phyloP scores from a whole-genome alignment of 1,140 invertebrate species.

The Nasonia vitripennis region DNA sequence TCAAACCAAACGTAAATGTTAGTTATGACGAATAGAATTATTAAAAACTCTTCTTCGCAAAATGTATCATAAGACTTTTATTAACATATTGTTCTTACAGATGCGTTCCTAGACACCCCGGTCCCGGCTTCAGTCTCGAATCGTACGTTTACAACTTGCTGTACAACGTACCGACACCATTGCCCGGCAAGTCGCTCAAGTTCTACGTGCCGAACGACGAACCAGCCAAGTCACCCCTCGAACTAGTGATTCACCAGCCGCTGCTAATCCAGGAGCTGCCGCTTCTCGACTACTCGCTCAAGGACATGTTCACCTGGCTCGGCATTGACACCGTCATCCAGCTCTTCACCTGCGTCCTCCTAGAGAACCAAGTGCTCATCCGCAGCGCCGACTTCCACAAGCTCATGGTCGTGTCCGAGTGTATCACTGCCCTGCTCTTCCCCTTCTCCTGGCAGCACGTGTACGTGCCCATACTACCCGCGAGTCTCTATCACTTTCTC shows the following conservation, averaged over 20 bases:
- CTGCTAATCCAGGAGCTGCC: constrained; percentile 88
- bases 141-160: constrained; percentile 96
- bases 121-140: constrained; percentile 87
- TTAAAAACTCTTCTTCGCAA: too few relatives aligned
- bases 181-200: constrained; percentile 89
- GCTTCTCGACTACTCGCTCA: constrained; percentile 93
- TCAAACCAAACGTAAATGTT: too few relatives aligned
- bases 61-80: not conserved
- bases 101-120: constrained; percentile 84
- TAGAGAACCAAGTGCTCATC: constrained; percentile 97
- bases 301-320: constrained; percentile 90
- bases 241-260: constrained; percentile 84
- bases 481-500: constrained; percentile 95
- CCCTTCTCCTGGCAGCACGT: constrained; percentile 99
- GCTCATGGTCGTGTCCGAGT: constrained; percentile 97
- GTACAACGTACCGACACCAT: constrained; percentile 94
- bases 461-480: constrained; percentile 98
- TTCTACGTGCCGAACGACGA: constrained; percentile 86
- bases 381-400: constrained; percentile 95
- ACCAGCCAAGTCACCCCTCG: constrained; percentile 82
- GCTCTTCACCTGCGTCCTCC: constrained; percentile 94
- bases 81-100: constrained; percentile 69
- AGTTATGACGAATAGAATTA: too few relatives aligned
- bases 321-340: constrained; percentile 94
- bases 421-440: constrained; percentile 91